Base-by-base conservation (phyloP, 2,113 vertebrate species). In the Drymodes brunneopygia region DNA sequence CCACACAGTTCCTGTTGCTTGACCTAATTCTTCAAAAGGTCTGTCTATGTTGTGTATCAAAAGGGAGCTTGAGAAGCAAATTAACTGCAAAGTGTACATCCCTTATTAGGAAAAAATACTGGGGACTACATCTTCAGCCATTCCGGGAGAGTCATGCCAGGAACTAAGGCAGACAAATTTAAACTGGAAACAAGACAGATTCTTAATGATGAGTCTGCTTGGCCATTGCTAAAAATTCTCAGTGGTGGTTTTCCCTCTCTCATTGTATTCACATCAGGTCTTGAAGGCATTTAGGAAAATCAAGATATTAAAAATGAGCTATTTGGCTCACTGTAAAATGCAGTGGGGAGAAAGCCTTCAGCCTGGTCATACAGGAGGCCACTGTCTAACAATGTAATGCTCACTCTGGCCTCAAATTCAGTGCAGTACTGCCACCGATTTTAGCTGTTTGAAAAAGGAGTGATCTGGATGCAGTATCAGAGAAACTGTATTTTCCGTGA, bases 11-110 rank as follows among this genome's bases (percentile, higher is more conserved):
- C 66, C 74, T 71, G 23, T 38, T 54, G 74, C 79, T 85, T 82
- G 88, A 90, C 90, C 90, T 73, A 90, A 65, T 94, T 92, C 85
- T 93, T 94, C 74, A 67, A 82, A 90, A 94, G 74, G 71, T 86
- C 1, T 1, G 45, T 85, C 74, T 73, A 42, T 57, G 70, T 45
- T 69, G 45, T 57, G 22, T 42, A 81, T 64, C 74, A 77, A 75
- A 92, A 77, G 18, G 24, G 29, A 90, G 28, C 4, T 45, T 57
- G 45, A 67, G 79, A 85, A 57, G 42, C 53, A 92, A 88, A 90
- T 80, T 80, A 90, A 61, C 57, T 82, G 62, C 42, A 69, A 92
- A 72, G 23, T 6, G 3, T 47, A 33, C 33, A 80, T 50, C n/a
- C 25, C 14, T 57, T 36, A 56, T 57, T 8, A 47, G 21, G 70